These are phyloP conservation scores for Rutilus rutilus DNA, from an alignment of 2,113 vertebrate species.

Conservation along the genomic window DNA sequence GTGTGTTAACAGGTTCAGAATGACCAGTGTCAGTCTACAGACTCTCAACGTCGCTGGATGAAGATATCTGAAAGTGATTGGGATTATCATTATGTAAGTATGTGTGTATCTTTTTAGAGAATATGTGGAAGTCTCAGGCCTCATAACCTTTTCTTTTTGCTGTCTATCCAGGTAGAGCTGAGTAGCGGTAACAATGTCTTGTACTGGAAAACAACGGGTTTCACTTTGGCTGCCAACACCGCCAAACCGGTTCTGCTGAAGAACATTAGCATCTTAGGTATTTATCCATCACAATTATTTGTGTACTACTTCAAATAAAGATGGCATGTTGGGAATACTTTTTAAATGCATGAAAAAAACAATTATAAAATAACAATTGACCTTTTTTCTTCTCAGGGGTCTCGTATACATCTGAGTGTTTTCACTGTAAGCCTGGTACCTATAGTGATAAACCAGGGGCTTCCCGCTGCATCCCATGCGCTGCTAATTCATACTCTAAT, in stretches of 20 bases:
- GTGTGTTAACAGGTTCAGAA: conserved; percentile 85
- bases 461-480: conserved; percentile 82
- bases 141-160: background rate
- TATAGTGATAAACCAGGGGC: conserved; percentile 81
- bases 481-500: conserved; percentile 80
- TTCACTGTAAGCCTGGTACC: conserved; percentile 93
- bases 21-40: conserved; percentile 92
- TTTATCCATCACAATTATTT: conserved; percentile 37
- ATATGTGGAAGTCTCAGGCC: background rate
- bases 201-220: conserved; percentile 89
- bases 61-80: conserved; percentile 84
- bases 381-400: conserved; percentile 76
- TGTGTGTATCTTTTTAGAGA: background rate
- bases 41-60: conserved; percentile 86
- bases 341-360: background rate
- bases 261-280: conserved; percentile 91
- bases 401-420: conserved; percentile 94
- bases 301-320: background rate
- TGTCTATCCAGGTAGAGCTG: conserved; percentile 77
- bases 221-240: conserved; percentile 73
- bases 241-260: conserved; percentile 88
- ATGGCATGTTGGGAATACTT: background rate
- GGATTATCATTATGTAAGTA: conserved; percentile 82
- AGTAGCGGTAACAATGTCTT: conserved; percentile 90
- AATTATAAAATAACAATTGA: background rate